A percentile compares a stretch with the other conserved stretches of the same genome.
phyloP scores from a whole-genome alignment of 2,888 invertebrate genomes.

The Heliconius erato region DNA sequence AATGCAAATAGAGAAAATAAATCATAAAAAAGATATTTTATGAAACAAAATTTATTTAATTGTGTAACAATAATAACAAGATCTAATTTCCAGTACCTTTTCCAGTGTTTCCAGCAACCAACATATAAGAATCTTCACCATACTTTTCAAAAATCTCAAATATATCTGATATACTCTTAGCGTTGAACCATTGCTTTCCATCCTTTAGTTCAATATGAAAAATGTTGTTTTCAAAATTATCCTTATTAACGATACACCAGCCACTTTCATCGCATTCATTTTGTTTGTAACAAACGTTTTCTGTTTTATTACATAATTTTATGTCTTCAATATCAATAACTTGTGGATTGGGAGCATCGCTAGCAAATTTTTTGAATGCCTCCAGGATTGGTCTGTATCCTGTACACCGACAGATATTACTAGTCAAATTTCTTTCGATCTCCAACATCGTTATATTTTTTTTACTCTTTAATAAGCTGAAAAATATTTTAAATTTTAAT shows the following conservation, averaged over 20 bases:
- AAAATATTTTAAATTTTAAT: neutral
- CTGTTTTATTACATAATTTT: constrained; percentile 57
- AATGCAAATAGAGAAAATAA: constrained; percentile 49
- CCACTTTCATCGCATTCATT: constrained; percentile 54
- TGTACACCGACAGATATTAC: constrained; percentile 92
- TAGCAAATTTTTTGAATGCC: constrained; percentile 90
- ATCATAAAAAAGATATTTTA: neutral
- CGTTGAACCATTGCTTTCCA: constrained; percentile 83
- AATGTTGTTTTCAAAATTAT: constrained; percentile 71
- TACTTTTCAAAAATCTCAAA: constrained; percentile 80
- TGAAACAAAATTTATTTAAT: neutral
- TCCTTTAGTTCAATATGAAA: constrained; percentile 70
- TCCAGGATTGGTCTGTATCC: constrained; percentile 91
- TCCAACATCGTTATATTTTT: constrained; percentile 85
- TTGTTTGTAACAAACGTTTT: constrained; percentile 40
- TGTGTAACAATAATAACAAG: neutral
- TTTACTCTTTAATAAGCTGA: constrained; percentile 61
- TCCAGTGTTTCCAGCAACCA: constrained; percentile 86
- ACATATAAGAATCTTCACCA: constrained; percentile 83
- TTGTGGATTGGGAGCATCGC: constrained; percentile 77
- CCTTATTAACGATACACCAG: constrained; percentile 75
- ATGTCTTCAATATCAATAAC: constrained; percentile 81
- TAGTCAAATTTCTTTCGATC: constrained; percentile 89
- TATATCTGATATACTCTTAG: constrained; percentile 78
- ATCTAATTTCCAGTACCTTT: constrained; percentile 48